Evolutionary conservation across 2,888 invertebrate species (phyloP).

Genomic region (Ophioninae sp.): DNA sequence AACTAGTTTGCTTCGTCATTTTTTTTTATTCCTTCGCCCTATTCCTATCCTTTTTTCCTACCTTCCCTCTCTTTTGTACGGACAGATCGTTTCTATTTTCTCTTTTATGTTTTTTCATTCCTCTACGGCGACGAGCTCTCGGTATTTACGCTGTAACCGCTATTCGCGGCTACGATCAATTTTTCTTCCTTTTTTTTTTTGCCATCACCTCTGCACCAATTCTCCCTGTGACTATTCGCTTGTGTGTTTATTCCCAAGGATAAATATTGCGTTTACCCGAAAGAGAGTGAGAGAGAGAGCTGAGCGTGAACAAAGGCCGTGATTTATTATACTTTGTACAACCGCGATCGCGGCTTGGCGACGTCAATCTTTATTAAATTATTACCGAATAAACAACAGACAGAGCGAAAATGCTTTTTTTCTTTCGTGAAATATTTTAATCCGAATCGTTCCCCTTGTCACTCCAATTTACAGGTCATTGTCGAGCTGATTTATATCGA

Average conservation of each 20-base stretch:
- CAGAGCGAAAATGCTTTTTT: not conserved
- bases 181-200: slow-evolving; percentile 22
- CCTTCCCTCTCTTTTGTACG: slow-evolving; percentile 71
- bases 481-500: not conserved
- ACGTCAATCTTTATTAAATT: slow-evolving; percentile 75
- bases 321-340: slow-evolving; percentile 72
- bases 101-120: slow-evolving; percentile 72
- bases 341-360: slow-evolving; percentile 67
- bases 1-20: not conserved
- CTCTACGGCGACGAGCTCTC: slow-evolving; percentile 57
- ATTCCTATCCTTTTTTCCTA: slow-evolving; percentile 48
- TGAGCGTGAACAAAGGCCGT: slow-evolving; percentile 60
- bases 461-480: no score
- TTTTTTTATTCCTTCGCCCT: not conserved
- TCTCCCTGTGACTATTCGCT: slow-evolving; percentile 19
- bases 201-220: slow-evolving; percentile 16
- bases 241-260: slow-evolving; percentile 17
- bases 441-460: not conserved
- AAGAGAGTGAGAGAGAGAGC: slow-evolving; percentile 25
- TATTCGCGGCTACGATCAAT: not conserved
- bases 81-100: slow-evolving; percentile 67
- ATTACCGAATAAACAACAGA: slow-evolving; percentile 71
- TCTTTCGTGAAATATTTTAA: not conserved
- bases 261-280: slow-evolving; percentile 25
- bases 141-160: not conserved